Evolutionary conservation across 2,888 invertebrate species (phyloP), one percentile per base, ranked within the genome.

Genomic region (Chrysopilus asiliformis): DNA sequence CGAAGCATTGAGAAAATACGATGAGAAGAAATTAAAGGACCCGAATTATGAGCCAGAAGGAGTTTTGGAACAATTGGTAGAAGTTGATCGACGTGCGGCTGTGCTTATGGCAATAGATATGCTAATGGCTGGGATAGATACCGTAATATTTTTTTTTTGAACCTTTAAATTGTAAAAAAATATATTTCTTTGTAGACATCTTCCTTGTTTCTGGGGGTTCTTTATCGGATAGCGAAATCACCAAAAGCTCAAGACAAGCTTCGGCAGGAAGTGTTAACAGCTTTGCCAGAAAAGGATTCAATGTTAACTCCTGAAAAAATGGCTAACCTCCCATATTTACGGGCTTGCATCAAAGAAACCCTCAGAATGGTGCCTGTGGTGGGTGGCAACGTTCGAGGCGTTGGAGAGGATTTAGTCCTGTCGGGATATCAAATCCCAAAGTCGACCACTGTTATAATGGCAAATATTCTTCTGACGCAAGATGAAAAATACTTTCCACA

Each of bases 301-400:
- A 49, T 51, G 14, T 45, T 68, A n/a, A 65, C 60, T 2, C 47
- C 56, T 2, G 50, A 57, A 7, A 49, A 60, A 42, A 47, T 68
- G 12, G 54, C 58, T 15, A 50, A 63, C 28, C 58, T 68, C 40
- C 63, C 68, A 1, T 80, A 75, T 49, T 52, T 80, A 10, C 72
- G 67, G 45, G 78, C 77, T 1, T 78, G 76, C 49, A 65, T 80
- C 22, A 80, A 77, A 51, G 80, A 81, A 55, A 66, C 73, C 1
- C 55, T 77, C 41, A 64, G 76, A 40, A 46, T 66, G 14, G 51
- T 56, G 46, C 72, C 74, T 0, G 66, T 74, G 1, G 66, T 67
- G 2, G 57, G 67, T 13, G 74, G 68, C 2, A 73, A 70, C 45
- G 49, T 68, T n/a, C 63, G 76, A 47, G 55, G 58, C 39, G 58